phyloP scores from a whole-genome alignment of 2,113 vertebrate species.

The Oryctolagus cuniculus region mOryCun1.1 NC_091441.1:79236501-79237000 shows the following conservation, averaged over 20 bases:
- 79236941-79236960: constrained; percentile 19
- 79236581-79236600: background rate
- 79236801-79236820: background rate
- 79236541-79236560: background rate
- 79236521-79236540: background rate
- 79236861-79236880: background rate
- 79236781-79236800: background rate
- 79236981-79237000: constrained; percentile 69
- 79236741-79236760: too few species aligned
- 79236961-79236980: background rate
- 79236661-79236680: background rate
- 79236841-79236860: background rate
- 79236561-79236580: background rate
- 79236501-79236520: background rate
- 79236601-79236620: background rate
- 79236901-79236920: background rate
- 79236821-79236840: background rate
- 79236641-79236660: constrained; percentile 8
- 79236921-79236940: background rate
- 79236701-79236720: background rate
- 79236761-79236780: background rate
- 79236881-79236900: background rate
- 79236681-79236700: background rate
- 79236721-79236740: background rate
- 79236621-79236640: background rate